Evolutionary conservation across 30 jellyfish, hydroid and myxozoan species (phyloP).

Genomic region (Mastigias papua): DNA sequence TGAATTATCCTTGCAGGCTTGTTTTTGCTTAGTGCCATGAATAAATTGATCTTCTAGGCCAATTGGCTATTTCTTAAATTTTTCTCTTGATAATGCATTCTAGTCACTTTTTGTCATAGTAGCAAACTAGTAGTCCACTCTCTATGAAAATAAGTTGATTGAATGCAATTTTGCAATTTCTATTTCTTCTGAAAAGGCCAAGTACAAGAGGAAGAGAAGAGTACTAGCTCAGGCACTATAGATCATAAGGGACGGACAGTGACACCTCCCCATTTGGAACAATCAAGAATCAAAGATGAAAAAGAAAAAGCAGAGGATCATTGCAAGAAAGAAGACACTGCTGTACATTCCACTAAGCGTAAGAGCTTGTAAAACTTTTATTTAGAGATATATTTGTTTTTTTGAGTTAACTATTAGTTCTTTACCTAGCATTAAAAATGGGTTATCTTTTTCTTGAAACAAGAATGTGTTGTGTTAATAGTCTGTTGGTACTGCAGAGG

Average conservation of each 20-base stretch:
- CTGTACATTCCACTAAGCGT: not conserved
- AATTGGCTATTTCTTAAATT: too few species aligned
- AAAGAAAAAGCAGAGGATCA: not conserved
- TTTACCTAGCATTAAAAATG: too few species aligned
- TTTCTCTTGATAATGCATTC: too few species aligned
- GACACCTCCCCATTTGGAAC: too few species aligned
- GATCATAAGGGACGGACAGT: too few species aligned
- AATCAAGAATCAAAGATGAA: not conserved
- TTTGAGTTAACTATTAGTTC: not conserved
- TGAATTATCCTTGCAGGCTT: too few species aligned
- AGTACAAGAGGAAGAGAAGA: not conserved
- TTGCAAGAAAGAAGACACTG: not conserved
- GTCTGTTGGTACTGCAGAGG: too few species aligned
- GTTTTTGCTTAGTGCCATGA: too few species aligned
- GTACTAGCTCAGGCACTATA: not conserved
- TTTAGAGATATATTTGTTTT: not conserved
- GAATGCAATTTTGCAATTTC: not conserved
- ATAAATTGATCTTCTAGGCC: too few species aligned
- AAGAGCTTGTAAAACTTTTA: not conserved
- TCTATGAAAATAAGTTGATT: not conserved
- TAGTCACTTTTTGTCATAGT: not conserved
- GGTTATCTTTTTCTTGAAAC: too few species aligned
- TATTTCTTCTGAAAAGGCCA: not conserved
- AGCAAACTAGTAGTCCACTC: not conserved
- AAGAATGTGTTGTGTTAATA: too few species aligned